phyloP scores from a whole-genome alignment of 2,113 vertebrate genomes.

The Leucoraja erinaceus region DNA sequence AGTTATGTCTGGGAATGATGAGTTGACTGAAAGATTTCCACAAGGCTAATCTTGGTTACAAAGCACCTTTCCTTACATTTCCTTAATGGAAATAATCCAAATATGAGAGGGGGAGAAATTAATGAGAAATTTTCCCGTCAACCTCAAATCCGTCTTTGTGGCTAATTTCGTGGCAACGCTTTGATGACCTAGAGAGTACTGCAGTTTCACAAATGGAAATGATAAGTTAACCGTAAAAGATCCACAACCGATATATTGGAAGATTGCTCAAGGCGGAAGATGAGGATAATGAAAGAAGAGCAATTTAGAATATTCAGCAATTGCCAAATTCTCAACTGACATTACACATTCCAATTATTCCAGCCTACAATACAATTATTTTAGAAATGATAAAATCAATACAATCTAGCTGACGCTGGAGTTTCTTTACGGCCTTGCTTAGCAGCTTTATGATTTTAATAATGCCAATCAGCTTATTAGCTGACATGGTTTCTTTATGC shows the following conservation, averaged over 20 bases:
- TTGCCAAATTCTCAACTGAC: background rate
- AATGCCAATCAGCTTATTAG: background rate
- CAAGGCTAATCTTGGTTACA: background rate
- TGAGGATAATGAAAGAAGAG: background rate
- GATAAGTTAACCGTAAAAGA: background rate
- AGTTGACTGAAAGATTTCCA: background rate
- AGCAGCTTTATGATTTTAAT: slow-evolving; percentile 14
- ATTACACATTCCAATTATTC: background rate
- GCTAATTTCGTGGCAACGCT: background rate
- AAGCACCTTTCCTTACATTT: background rate
- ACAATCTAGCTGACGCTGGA: background rate
- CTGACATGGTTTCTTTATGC: background rate
- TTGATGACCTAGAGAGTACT: background rate
- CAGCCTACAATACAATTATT: background rate
- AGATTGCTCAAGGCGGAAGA: background rate
- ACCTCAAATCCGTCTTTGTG: background rate
- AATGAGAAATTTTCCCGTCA: background rate
- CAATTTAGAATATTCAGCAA: background rate
- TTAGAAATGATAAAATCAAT: slow-evolving; percentile 12
- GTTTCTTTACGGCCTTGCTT: background rate
- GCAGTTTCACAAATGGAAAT: background rate
- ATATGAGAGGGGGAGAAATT: background rate
- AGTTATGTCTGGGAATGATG: background rate
- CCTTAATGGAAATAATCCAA: background rate
- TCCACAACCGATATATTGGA: background rate